Evolutionary conservation across 2,113 vertebrate genomes (phyloP).

Genomic region (Callionymus lyra): DNA sequence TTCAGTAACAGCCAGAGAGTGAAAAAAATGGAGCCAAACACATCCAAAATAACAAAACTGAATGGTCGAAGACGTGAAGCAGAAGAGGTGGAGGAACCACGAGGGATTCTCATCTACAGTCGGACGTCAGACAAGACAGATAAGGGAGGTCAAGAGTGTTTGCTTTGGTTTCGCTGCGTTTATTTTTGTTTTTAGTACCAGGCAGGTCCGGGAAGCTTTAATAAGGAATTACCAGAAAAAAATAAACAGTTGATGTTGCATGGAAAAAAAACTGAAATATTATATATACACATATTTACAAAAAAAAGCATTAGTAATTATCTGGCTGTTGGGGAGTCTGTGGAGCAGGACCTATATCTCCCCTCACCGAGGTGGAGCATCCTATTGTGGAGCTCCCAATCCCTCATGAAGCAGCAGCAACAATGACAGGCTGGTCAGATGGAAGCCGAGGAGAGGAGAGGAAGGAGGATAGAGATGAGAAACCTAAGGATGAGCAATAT

Average conservation of each 20-base stretch:
- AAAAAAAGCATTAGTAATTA: slow-evolving; percentile 73
- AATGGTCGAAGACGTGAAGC: slow-evolving; percentile 21
- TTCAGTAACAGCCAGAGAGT: slow-evolving; percentile 73
- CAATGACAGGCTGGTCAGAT: slow-evolving; percentile 66
- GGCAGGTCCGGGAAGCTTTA: slow-evolving; percentile 64
- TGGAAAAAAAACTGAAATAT: no score
- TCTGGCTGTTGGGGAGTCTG: slow-evolving; percentile 82
- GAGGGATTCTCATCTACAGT: slow-evolving; percentile 78
- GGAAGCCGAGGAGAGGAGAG: slow-evolving; percentile 16
- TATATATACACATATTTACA: no score
- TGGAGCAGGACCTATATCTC: no score
- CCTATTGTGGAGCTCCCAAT: no score
- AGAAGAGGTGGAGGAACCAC: slow-evolving; percentile 33
- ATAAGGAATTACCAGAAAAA: slow-evolving; percentile 90
- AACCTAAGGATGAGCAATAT: slow-evolving; percentile 23
- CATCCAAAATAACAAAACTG: slow-evolving; percentile 62
- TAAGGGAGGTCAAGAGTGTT: slow-evolving; percentile 60
- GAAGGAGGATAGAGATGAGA: neutral
- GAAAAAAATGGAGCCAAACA: slow-evolving; percentile 39
- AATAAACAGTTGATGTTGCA: slow-evolving; percentile 52
- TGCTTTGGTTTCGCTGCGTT: slow-evolving; percentile 40
- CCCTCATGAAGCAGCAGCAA: slow-evolving; percentile 75
- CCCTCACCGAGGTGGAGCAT: no score
- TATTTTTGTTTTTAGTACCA: slow-evolving; percentile 77
- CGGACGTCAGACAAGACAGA: slow-evolving; percentile 40